A percentile compares a stretch with the other conserved stretches of the same genome.
Conservation (phyloP, 2,113 vertebrate species). For the Myrmecobius fasciatus region DNA sequence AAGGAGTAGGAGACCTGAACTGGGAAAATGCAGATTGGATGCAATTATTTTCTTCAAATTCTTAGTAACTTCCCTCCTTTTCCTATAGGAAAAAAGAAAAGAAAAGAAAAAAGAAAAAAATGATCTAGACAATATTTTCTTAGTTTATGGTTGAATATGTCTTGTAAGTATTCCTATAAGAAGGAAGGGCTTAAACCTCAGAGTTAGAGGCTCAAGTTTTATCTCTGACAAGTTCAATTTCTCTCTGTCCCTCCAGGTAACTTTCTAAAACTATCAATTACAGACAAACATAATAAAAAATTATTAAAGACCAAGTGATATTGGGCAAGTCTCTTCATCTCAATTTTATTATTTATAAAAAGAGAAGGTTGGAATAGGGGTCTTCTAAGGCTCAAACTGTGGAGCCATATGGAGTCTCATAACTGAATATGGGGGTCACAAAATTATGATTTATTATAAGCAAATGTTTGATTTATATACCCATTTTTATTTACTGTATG, state of each 20-base stretch:
- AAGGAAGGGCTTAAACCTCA: neutral
- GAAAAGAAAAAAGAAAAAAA: neutral
- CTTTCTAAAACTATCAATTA: neutral
- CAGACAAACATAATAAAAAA: neutral
- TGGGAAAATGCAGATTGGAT: neutral
- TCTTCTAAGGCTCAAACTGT: neutral
- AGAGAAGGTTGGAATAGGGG: neutral
- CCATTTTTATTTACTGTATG: too few relatives aligned
- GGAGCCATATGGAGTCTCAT: too few relatives aligned
- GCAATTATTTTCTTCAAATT: slow-evolving; percentile 5
- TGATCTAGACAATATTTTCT: neutral
- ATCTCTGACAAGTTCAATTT: neutral
- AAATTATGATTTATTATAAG: too few relatives aligned
- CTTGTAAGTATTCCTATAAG: neutral
- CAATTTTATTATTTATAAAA: neutral
- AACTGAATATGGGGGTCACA: too few relatives aligned
- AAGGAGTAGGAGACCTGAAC: neutral
- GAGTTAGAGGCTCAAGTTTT: neutral
- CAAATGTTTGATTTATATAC: too few relatives aligned
- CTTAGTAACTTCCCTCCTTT: neutral
- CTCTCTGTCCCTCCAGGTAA: neutral
- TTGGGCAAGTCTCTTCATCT: neutral
- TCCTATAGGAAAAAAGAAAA: neutral
- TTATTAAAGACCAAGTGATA: neutral
- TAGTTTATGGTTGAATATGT: neutral